Evolutionary conservation across 2,888 invertebrate species (phyloP), one percentile per base, ranked within the genome.

Genomic region (Synanthedon vespiformis): DNA sequence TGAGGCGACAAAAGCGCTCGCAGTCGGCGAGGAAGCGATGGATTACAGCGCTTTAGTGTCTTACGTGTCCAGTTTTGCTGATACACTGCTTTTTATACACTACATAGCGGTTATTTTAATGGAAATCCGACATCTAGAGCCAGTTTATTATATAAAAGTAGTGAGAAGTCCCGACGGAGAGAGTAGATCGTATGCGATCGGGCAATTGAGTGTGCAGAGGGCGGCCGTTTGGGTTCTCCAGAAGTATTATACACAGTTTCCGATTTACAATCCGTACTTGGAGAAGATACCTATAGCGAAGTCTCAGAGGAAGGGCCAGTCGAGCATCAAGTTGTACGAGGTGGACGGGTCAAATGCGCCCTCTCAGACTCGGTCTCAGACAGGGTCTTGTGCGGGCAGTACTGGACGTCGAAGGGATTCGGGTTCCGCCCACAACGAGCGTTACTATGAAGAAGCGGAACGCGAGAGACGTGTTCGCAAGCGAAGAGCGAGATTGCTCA

Each of bases 391-490:
- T 16, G 67, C 80, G 34, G 78, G 82, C 56, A 78, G 81, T 60
- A 93, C 94, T 64, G 93, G 95, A 0, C 90, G 97, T 13, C 90
- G 97, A 2, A 90, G 97, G 34, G 91, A 97, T 62, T 94, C 95
- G 62, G 94, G 94, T 56, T 95, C 97, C 0, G 94, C 96, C 58
- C 98, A 98, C 87, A 98, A 98, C 82, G 99, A 99, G 83, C 90
- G 97, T 40, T 98, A 99, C 82, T 98, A 99, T 80, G 98, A 99
- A 77, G 99, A 99, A 80, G 95, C 97, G 69, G 99, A 99, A 80
- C 96, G 97, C 65, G 97, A 97, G 71, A 88, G 97, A 4, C 89
- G 98, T 54, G 97, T 98, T 54, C 91, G 95, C 68, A 98, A 98
- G 78, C 89, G 98, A 0, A 90, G 93, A 55, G 97, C 98, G 3